These are phyloP conservation scores for Lontra canadensis DNA, from an alignment of 2,113 vertebrate genomes.

Conservation along the genomic window DNA sequence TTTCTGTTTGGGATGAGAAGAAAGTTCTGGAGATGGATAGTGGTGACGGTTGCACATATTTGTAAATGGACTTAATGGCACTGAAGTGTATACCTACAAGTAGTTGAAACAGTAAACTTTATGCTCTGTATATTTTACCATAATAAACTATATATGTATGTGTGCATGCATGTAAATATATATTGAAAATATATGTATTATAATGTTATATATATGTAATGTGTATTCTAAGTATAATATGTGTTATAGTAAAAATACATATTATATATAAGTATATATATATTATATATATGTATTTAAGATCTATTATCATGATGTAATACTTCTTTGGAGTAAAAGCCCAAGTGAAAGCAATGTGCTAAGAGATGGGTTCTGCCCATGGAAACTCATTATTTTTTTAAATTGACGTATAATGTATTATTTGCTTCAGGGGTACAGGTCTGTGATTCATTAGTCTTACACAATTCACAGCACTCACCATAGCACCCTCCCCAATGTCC, in stretches of 20 bases:
- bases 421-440: too few species aligned
- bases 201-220: not conserved
- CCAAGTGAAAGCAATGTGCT: not conserved
- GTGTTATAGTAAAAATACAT: not conserved
- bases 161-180: not conserved
- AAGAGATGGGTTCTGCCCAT: not conserved
- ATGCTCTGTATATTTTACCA: not conserved
- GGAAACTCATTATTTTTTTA: not conserved
- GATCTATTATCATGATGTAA: not conserved
- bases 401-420: too few species aligned
- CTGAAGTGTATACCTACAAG: not conserved
- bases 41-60: not conserved
- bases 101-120: not conserved
- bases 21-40: not conserved
- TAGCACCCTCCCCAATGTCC: too few species aligned
- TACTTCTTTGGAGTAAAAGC: not conserved
- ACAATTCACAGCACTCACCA: too few species aligned
- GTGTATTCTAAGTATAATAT: not conserved
- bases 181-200: not conserved
- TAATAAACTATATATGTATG: not conserved
- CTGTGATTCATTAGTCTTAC: too few species aligned
- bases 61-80: not conserved
- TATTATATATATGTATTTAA: not conserved
- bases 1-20: not conserved
- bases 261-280: not conserved